Evolutionary conservation across 2,113 vertebrate genomes (phyloP).

Genomic region (Catharus minimus): DNA sequence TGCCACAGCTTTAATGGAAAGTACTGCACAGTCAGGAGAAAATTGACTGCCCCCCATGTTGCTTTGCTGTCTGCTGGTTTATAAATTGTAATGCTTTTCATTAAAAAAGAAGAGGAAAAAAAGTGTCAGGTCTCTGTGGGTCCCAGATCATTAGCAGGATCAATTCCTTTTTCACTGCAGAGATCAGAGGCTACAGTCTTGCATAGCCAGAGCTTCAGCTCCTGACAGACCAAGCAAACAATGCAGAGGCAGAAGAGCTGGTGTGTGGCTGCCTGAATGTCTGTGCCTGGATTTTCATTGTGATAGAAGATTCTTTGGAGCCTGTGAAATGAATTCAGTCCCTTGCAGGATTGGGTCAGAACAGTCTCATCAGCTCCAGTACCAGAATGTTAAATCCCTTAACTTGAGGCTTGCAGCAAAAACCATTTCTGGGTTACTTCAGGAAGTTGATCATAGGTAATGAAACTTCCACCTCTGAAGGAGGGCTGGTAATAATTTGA

Average conservation of each 20-base stretch:
- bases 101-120: slow-evolving; percentile 1
- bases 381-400: neutral
- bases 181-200: slow-evolving; percentile 55
- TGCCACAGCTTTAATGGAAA: slow-evolving; percentile 32
- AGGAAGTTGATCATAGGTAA: neutral
- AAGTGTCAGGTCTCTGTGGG: slow-evolving; percentile 23
- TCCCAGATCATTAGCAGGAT: slow-evolving; percentile 55
- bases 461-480: neutral
- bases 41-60: slow-evolving; percentile 35
- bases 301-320: neutral
- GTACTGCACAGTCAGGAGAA: slow-evolving; percentile 39
- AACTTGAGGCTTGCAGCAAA: neutral
- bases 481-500: neutral
- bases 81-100: slow-evolving; percentile 60
- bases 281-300: neutral
- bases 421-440: neutral
- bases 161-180: slow-evolving; percentile 54
- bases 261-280: neutral
- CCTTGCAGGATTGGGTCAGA: neutral
- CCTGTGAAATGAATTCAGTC: neutral
- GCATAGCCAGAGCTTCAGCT: slow-evolving; percentile 27
- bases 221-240: slow-evolving; percentile 33
- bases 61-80: slow-evolving; percentile 54
- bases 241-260: slow-evolving; percentile 11
- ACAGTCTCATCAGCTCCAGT: neutral